Conservation (phyloP, 2,113 vertebrate genomes). For the Raja brachyura region DNA sequence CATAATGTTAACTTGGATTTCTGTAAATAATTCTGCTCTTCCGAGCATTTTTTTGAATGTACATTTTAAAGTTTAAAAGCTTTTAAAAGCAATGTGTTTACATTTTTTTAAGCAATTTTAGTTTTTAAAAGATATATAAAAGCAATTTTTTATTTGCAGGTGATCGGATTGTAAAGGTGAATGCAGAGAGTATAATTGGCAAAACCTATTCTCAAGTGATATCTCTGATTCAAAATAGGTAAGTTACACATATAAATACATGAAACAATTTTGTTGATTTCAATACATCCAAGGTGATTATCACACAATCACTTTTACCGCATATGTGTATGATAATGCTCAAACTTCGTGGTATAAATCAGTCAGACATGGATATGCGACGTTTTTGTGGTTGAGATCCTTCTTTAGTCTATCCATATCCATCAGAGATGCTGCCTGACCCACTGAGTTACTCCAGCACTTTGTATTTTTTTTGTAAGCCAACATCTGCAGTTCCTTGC, state of each 20-base stretch:
- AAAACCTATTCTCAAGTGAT: conserved; percentile 98
- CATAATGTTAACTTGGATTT: background rate
- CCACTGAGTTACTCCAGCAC: too few species aligned
- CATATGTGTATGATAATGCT: background rate
- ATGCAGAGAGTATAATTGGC: conserved; percentile 85
- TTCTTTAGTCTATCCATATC: too few species aligned
- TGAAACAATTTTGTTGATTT: background rate
- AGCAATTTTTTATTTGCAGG: conserved; percentile 54
- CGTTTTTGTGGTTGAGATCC: too few species aligned
- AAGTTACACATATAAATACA: conserved; percentile 42
- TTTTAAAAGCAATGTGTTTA: background rate
- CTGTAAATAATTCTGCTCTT: background rate
- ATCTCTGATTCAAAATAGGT: conserved; percentile 95
- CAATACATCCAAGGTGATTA: background rate
- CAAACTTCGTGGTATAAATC: background rate
- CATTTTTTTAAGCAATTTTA: background rate
- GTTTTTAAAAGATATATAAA: background rate
- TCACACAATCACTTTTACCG: background rate
- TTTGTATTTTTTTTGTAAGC: too few species aligned
- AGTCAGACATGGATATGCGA: background rate
- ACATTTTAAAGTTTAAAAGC: background rate
- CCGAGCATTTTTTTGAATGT: background rate
- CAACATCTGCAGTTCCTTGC: too few species aligned
- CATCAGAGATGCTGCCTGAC: too few species aligned
- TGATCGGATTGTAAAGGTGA: conserved; percentile 91